Evolutionary conservation across 2,888 invertebrate species (phyloP), one percentile per base, ranked within the genome.

Genomic region (Toxonevra muliebris): DNA sequence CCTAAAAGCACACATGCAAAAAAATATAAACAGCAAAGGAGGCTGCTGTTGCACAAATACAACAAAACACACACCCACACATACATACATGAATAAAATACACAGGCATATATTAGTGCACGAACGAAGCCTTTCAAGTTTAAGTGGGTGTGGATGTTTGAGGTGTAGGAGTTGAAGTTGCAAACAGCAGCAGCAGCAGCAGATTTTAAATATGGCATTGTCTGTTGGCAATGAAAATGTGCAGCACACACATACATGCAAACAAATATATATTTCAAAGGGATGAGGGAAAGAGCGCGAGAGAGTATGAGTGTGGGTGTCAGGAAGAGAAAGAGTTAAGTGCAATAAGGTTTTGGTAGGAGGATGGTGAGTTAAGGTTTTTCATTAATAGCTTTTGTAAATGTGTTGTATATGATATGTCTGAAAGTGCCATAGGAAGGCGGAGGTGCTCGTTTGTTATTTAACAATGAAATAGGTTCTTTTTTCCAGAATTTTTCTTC

Each of bases 211-310:
- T 61, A 52, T 61, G 78, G 78, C 78, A 78, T 78, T 78, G 78
- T 78, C 76, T 80, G 79, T 79, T 78, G 78, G 80, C 80, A 78
- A 80, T 79, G 78, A 78, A 78, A 78, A 73, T 79, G 41, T 59
- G 55, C 53, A 11, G 8, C 19, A 48, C 48, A 48, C 48, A 13
- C 13, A 5, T 5, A 15, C 48, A 13, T 45, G 45, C 1, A 45
- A 11, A 45, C n/a, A n/a, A n/a, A n/a, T n/a, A n/a, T n/a, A n/a
- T n/a, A n/a, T 30, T 30, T 30, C 30, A 7, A 30, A 30, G 30
- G n/a, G n/a, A n/a, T n/a, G n/a, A n/a, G n/a, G n/a, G n/a, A n/a
- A n/a, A 30, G 30, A 30, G 30, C 2, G 30, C 7, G 30, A 30
- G 7, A 30, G 30, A 30, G 30, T 7, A 30, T 4, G 2, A 7